Evolutionary conservation across 2,888 invertebrate genomes (phyloP).

Genomic region (Thymelicus lineola): DNA sequence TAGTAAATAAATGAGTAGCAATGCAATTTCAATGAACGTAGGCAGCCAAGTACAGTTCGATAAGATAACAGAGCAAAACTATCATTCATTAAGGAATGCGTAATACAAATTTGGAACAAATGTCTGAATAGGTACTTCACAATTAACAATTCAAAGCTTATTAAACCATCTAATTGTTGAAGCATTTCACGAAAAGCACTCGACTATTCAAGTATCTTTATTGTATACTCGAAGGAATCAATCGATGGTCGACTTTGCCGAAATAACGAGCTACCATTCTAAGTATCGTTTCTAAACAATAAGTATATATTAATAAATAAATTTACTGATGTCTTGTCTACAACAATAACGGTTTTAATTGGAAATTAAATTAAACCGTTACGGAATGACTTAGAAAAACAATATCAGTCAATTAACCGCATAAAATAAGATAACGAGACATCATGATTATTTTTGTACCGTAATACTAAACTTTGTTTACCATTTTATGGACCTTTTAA

Average conservation of each 20-base stretch:
- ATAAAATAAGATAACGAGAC: slow-evolving; percentile 11
- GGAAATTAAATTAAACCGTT: slow-evolving; percentile 1
- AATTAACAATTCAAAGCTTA: slow-evolving; percentile 26
- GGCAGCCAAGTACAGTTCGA: slow-evolving; percentile 8
- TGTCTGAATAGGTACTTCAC: slow-evolving; percentile 14
- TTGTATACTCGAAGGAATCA: slow-evolving; percentile 12
- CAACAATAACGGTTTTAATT: slow-evolving; percentile 8
- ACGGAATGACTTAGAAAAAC: not conserved
- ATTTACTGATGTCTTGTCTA: slow-evolving; percentile 1
- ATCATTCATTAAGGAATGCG: slow-evolving; percentile 31
- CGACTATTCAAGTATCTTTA: slow-evolving; percentile 6
- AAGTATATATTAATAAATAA: slow-evolving; percentile 20
- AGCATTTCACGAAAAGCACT: slow-evolving; percentile 23
- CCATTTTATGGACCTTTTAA: not conserved
- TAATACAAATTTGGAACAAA: slow-evolving; percentile 27
- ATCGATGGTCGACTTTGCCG: slow-evolving; percentile 18
- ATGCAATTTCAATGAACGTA: slow-evolving; percentile 15
- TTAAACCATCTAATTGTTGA: slow-evolving; percentile 15
- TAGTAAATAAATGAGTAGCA: slow-evolving; percentile 10
- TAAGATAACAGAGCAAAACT: slow-evolving; percentile 21
- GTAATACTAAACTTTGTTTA: slow-evolving; percentile 24
- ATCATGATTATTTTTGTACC: slow-evolving; percentile 5
- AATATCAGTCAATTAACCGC: slow-evolving; percentile 1
- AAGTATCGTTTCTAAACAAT: slow-evolving; percentile 5
- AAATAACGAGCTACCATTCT: slow-evolving; percentile 20